Percentiles rank a stretch among this genome's conserved stretches.
Evolutionary conservation across 2,113 vertebrate species (phyloP).

Genomic region (Ibidorhyncha struthersii): DNA sequence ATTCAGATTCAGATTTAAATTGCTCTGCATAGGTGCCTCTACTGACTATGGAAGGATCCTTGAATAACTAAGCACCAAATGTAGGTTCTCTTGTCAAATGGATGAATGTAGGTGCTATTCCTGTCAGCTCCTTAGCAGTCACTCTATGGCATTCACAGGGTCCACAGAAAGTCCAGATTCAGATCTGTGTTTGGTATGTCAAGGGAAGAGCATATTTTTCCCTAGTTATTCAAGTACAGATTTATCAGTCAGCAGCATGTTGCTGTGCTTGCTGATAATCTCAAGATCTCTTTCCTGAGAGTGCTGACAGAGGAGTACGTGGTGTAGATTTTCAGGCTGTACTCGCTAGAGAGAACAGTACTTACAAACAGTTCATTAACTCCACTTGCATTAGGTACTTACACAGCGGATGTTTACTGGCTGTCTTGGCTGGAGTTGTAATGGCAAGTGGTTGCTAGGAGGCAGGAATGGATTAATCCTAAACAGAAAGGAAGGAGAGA

Average conservation of each 20-base stretch:
- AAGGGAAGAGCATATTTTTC: not conserved
- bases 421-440: not conserved
- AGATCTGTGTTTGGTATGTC: not conserved
- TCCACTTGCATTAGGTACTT: conserved; percentile 27
- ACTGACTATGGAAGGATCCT: not conserved
- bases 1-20: not conserved
- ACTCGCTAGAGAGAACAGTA: not conserved
- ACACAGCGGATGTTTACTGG: conserved; percentile 33
- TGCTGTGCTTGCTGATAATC: conserved; percentile 3
- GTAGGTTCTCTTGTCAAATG: not conserved
- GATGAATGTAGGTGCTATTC: not conserved
- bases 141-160: not conserved
- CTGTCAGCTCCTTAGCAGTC: not conserved
- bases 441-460: conserved; percentile 33
- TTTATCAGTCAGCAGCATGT: not conserved
- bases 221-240: not conserved
- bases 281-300: conserved; percentile 6
- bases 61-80: not conserved
- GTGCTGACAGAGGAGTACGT: not conserved
- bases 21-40: not conserved
- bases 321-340: not conserved
- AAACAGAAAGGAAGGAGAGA: not conserved
- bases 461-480: not conserved
- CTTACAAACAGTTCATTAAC: conserved; percentile 29
- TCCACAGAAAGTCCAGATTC: not conserved